Evolutionary conservation across 2,113 vertebrate genomes (phyloP).

Genomic region (Nothoprocta perdicaria): DNA sequence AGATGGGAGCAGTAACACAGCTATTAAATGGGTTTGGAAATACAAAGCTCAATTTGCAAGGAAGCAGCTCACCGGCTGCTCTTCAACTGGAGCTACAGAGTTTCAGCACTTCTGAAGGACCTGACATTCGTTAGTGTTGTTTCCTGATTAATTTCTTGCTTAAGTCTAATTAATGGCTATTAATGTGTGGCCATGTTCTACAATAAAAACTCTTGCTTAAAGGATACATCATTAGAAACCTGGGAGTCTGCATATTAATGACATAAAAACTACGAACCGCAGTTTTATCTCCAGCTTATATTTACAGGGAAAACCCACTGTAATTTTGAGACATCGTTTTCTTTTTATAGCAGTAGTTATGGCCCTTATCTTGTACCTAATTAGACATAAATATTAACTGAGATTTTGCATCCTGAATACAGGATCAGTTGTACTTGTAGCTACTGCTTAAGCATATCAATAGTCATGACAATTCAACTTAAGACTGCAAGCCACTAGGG

Average conservation of each 20-base stretch:
- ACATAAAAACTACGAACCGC: not conserved
- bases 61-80: not conserved
- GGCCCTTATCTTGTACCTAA: conserved; percentile 25
- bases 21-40: not conserved
- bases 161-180: not conserved
- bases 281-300: not conserved
- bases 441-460: not conserved
- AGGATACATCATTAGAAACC: not conserved
- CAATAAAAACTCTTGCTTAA: not conserved
- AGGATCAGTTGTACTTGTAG: conserved; percentile 25
- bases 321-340: not conserved
- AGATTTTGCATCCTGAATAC: conserved; percentile 6
- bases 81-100: not conserved
- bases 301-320: not conserved
- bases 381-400: conserved; percentile 33
- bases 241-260: not conserved
- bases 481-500: conserved; percentile 10
- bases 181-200: not conserved
- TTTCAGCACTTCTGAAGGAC: not conserved
- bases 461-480: not conserved
- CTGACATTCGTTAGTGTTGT: not conserved
- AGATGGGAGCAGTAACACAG: not conserved
- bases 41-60: not conserved
- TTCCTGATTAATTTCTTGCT: not conserved
- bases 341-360: conserved; percentile 11